Evolutionary conservation across 2,888 invertebrate species (phyloP), one percentile per base, ranked within the genome.

Genomic region (Antitype chi): DNA sequence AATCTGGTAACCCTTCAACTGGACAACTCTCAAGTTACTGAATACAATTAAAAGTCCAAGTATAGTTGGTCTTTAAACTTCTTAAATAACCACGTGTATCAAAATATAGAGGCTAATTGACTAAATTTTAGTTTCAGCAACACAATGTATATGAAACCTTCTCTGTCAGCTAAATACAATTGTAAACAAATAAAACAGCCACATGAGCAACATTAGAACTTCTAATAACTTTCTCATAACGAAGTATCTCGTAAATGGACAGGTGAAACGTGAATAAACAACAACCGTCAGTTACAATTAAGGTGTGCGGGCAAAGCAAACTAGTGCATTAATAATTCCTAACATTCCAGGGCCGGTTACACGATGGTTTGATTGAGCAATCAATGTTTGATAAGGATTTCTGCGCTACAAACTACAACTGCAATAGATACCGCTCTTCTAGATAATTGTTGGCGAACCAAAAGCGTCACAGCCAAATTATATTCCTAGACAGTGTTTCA

Each of bases 261-360:
- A 72, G 23, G 62, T 78, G 74, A 84, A 75, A 82, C 52, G 69
- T 59, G 68, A 74, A 74, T 70, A 62, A 74, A 75, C 82, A 60
- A 70, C 69, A 70, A 82, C 83, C 13, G 53, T 68, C 78, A 70
- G 74, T 82, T 82, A 78, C 66, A 75, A 82, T 85, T 85, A 82
- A 62, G 74, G 70, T 70, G 55, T 70, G 74, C 52, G 55, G 59
- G 70, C 63, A 62, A 75, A 83, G 80, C 69, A 83, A 83, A 70
- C 86, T 80, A 77, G 70, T 77, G 76, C 74, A 86, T 85, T 80
- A 77, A 72, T 85, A 75, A 84, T 85, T 86, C 62, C 72, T 68
- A 43, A 53, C 70, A 80, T 85, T 74, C 80, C 57, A 43, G 63
- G 38, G 60, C 55, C 38, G 49, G 63, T 67, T 71, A 49, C 70